Evolutionary conservation across 2,113 vertebrate species (phyloP), one percentile per base, ranked within the genome.

Genomic region (Alectura lathami): DNA sequence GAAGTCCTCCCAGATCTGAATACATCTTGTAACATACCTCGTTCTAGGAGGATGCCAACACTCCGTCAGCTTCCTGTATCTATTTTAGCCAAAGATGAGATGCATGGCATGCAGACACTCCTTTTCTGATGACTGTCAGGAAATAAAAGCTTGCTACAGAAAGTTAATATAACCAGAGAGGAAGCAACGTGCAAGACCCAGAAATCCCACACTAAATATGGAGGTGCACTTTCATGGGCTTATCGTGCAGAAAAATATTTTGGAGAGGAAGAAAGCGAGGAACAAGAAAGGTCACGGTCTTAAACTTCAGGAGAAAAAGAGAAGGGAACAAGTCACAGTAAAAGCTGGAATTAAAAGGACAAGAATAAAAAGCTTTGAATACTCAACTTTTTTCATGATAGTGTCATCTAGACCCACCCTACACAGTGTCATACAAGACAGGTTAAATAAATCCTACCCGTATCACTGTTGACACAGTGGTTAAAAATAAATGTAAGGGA

Each of bases 361-460:
- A 34, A 29, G 9, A 84, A 6, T 9, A 29, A 1, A 43, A 69
- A 83, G 36, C 12, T 60, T 34, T 5, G 60, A 47, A 79, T 88
- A 38, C 30, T 26, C 22, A 13, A 18, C n/a, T 62, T 51, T 69
- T 69, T 57, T 75, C 9, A 20, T 13, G 2, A n/a, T 8, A 18
- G 30, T 27, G 12, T 45, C 2, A 3, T 32, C 54, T 48, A 21
- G 57, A 88, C 26, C 45, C 48, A 57, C 23, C 23, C 50, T 67
- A 60, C 17, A 63, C 5, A 56, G 18, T 1, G 0, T 36, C 83
- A 83, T 1, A 42, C 7, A 40, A 73, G 16, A 45, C 0, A 3
- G 5, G 27, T 81, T 74, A 95, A 77, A 77, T 59, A 42, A 38
- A 54, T 13, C 17, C 8, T 5, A 45, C 13, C 23, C 23, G 8